Base-by-base conservation (phyloP, 2,888 invertebrate species). In the Tenthredo mesomela region DNA sequence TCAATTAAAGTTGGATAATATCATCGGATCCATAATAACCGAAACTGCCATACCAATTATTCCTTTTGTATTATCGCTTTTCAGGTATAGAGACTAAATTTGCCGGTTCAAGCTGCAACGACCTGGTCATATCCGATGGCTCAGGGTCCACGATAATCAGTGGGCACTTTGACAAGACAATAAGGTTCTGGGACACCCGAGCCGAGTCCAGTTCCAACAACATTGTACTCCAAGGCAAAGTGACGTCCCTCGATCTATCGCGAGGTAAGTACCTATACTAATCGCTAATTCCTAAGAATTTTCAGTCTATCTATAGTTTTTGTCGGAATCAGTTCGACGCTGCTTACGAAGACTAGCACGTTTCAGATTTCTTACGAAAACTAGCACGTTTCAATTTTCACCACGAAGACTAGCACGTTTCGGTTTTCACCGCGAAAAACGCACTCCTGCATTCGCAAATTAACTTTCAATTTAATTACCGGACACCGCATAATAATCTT, bases 161-260 rank as follows among this genome's bases (percentile, higher is more conserved):
- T 90, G 99, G 99, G 37, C 99, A 99, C 94, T 99, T 98, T 93
- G 99, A 99, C 94, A 99, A 98, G 94, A 97, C 97, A 91, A 97
- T 99, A 89, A 96, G 99, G 83, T 98, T 99, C 94, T 99, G 99
- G 99, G 99, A 99, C 94, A 97, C 97, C 87, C 95, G 99, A 90
- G 96, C 97, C 21, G 98, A 98, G 90, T 96, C 96, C 90, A 96
- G 96, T 88, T 96, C 96, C 86, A 98, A 97, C 92, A 98, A 98
- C 93, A 97, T 98, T 87, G 93, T 96, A 88, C 95, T 99, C 86
- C 97, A 98, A 93, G 99, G 98, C 85, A 98, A 98, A 95, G 97
- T 99, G 88, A 99, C 99, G 61, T 99, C 99, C 73, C 95, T 99
- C 89, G 98, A 98, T 94, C 94, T 99, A 88, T 97, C 98, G 86